A percentile compares a stretch with the other conserved stretches of the same genome.
Evolutionary conservation across 92 coral and sea anemone species (phyloP).

Genomic region (Palythoa caribaeorum): DNA sequence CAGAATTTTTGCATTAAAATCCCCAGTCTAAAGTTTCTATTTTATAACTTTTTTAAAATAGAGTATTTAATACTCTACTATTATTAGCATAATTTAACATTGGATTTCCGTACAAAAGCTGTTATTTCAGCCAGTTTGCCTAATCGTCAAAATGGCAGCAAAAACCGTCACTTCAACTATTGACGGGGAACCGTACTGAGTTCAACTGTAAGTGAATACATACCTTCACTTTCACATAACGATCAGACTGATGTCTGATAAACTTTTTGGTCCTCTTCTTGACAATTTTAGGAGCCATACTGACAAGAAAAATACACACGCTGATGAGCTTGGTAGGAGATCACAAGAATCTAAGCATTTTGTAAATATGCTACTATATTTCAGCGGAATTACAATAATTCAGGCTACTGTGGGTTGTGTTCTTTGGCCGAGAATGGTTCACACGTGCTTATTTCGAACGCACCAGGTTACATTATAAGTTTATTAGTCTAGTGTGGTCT

Average conservation of each 20-base stretch:
- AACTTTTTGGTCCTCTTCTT: conserved; percentile 94
- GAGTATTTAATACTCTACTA: no score
- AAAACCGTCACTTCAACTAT: no score
- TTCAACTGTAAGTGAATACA: conserved; percentile 17
- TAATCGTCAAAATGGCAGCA: no score
- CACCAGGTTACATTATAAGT: neutral
- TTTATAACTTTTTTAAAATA: no score
- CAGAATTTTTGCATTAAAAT: no score
- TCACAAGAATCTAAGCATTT: neutral
- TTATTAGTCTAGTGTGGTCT: neutral
- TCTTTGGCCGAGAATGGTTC: neutral
- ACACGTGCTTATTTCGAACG: neutral
- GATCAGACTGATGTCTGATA: conserved; percentile 98
- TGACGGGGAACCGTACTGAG: neutral
- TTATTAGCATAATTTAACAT: no score
- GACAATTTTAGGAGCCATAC: conserved; percentile 77
- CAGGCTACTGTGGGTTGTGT: no score
- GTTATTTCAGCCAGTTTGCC: no score
- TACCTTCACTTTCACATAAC: conserved; percentile 91
- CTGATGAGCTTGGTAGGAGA: neutral
- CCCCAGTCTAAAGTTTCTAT: no score
- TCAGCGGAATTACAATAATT: neutral
- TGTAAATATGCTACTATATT: neutral
- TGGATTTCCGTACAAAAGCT: no score
- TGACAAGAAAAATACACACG: conserved; percentile 1